Percentiles rank a stretch among this genome's conserved stretches.
These are phyloP conservation scores for Trissolcus japonicus DNA, from an alignment of 2,888 invertebrate species.

Conservation along the genomic window DNA sequence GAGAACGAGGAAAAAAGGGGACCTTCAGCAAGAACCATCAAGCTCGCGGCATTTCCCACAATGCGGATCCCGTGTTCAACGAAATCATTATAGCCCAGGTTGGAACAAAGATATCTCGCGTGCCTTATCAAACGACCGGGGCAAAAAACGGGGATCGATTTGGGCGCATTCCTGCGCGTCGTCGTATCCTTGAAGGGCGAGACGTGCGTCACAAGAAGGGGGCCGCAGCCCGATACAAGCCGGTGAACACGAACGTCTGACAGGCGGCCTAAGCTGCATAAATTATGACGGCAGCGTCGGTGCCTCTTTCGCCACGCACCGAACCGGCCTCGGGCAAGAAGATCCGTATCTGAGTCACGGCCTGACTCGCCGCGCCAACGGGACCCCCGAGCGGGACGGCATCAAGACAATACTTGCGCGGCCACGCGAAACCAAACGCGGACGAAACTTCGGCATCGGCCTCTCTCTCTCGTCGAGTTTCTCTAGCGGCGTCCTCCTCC, in stretches of 20 bases:
- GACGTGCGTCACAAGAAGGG: slow-evolving; percentile 19
- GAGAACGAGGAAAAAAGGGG: too few relatives aligned
- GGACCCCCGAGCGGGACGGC: slow-evolving; percentile 74
- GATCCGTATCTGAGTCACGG: slow-evolving; percentile 71
- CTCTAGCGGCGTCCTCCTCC: slow-evolving; percentile 44
- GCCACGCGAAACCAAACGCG: slow-evolving; percentile 45
- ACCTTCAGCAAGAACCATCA: background rate
- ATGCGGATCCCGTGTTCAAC: slow-evolving; percentile 13
- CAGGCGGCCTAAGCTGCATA: slow-evolving; percentile 71
- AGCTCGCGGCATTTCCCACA: slow-evolving; percentile 16
- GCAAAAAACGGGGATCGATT: slow-evolving; percentile 43
- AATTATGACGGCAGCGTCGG: slow-evolving; percentile 68
- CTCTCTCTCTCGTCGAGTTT: slow-evolving; percentile 43
- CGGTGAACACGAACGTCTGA: slow-evolving; percentile 55
- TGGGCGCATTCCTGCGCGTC: slow-evolving; percentile 37
- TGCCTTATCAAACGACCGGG: slow-evolving; percentile 52
- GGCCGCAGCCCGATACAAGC: slow-evolving; percentile 20
- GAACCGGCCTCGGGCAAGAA: slow-evolving; percentile 59
- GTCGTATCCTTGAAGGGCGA: slow-evolving; percentile 31
- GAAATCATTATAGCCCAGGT: slow-evolving; percentile 32
- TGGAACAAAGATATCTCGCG: slow-evolving; percentile 38
- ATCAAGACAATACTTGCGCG: slow-evolving; percentile 66
- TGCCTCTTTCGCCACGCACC: slow-evolving; percentile 57
- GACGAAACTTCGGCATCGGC: slow-evolving; percentile 60
- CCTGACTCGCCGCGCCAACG: slow-evolving; percentile 67